phyloP scores from a whole-genome alignment of 2,888 invertebrate species.

The Drosophila histrio region DNA sequence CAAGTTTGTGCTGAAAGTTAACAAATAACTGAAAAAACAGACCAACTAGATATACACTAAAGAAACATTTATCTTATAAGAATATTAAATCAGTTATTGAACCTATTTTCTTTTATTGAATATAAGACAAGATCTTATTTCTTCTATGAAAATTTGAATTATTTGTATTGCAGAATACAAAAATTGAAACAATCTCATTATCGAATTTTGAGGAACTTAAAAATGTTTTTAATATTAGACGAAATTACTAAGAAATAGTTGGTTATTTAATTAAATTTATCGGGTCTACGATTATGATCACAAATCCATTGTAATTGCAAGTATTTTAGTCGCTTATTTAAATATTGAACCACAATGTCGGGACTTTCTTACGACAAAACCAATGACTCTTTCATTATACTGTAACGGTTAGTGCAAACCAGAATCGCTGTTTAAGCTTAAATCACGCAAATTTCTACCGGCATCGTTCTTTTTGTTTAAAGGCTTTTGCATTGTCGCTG shows the following conservation, averaged over 20 bases:
- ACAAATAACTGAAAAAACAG: conserved; percentile 19
- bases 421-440: conserved; percentile 7
- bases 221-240: background rate
- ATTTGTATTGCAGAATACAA: too few relatives aligned
- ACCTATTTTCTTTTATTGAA: background rate
- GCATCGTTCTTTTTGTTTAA: conserved; percentile 50
- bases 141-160: background rate
- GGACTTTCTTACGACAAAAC: background rate
- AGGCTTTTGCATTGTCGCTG: conserved; percentile 63
- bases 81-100: background rate
- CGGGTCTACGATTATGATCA: too few relatives aligned
- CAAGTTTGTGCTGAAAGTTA: conserved; percentile 57
- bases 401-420: background rate
- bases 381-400: background rate
- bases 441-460: conserved; percentile 23
- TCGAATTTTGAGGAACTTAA: background rate
- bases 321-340: too few relatives aligned
- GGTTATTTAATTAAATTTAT: too few relatives aligned
- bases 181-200: too few relatives aligned
- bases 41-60: conserved; percentile 13
- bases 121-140: background rate
- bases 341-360: too few relatives aligned
- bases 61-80: background rate
- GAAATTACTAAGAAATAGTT: background rate
- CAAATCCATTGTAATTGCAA: too few relatives aligned